A percentile compares a stretch with the other conserved stretches of the same genome.
phyloP scores from a whole-genome alignment of 2,888 invertebrate species.

The Lottia gigantea region DNA sequence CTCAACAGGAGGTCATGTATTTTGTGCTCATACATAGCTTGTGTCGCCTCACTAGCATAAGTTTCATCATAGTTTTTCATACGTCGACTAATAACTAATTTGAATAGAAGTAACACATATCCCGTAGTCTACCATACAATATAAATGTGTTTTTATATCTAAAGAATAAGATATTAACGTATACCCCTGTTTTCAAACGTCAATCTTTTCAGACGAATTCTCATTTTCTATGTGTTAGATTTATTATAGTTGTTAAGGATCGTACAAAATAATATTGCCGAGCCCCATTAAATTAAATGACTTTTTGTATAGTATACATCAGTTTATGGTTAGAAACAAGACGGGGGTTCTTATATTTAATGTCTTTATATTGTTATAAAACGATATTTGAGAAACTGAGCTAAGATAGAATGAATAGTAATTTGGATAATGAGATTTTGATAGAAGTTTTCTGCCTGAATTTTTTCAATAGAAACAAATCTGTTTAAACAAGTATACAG shows the following conservation, averaged over 20 bases:
- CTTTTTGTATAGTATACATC: not conserved
- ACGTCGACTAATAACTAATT: not conserved
- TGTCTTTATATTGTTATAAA: constrained; percentile 11
- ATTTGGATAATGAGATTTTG: constrained; percentile 2
- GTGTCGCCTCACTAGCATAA: constrained; percentile 23
- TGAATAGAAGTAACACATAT: not conserved
- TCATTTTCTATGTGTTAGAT: not conserved
- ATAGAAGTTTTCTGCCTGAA: not conserved
- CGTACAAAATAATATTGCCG: constrained; percentile 11
- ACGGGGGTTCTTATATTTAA: not conserved
- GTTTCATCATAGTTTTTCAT: constrained; percentile 23
- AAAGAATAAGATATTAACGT: too few relatives aligned
- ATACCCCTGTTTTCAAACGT: too few relatives aligned
- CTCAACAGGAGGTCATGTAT: constrained; percentile 18
- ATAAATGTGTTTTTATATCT: not conserved
- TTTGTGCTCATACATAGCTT: constrained; percentile 24
- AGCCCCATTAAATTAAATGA: constrained; percentile 9
- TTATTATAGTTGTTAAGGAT: constrained; percentile 2
- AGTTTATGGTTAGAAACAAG: not conserved
- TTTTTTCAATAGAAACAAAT: too few relatives aligned
- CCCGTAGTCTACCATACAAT: constrained; percentile 2
- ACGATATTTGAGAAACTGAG: constrained; percentile 11
- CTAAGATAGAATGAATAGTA: constrained; percentile 3
- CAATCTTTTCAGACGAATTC: too few relatives aligned
- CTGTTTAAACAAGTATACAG: too few relatives aligned